phyloP scores from a whole-genome alignment of 2,888 invertebrate genomes.

The Drosophila infuscata region DNA sequence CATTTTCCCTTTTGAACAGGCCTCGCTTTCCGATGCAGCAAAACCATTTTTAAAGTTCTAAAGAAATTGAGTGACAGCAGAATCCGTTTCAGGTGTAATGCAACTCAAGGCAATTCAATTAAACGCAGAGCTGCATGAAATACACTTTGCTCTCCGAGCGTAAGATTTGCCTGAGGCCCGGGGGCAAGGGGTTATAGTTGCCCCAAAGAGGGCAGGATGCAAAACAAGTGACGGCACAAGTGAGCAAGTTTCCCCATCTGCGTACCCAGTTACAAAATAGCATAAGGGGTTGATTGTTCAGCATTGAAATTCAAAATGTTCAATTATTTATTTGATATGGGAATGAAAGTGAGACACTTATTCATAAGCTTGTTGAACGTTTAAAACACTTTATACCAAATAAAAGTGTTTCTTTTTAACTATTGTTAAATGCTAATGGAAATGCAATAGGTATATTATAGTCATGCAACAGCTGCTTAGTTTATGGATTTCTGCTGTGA shows the following conservation, averaged over 20 bases:
- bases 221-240: constrained; percentile 14
- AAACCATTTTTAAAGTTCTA: constrained; percentile 26
- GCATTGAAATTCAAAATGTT: neutral
- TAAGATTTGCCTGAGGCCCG: constrained; percentile 26
- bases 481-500: constrained; percentile 28
- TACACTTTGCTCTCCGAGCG: constrained; percentile 54
- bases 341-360: neutral
- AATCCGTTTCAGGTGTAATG: constrained; percentile 2
- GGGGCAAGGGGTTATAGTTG: neutral
- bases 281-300: neutral
- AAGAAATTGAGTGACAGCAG: constrained; percentile 11
- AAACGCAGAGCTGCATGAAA: constrained; percentile 78
- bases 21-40: constrained; percentile 24
- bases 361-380: neutral
- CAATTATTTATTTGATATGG: neutral
- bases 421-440: neutral
- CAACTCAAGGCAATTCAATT: constrained; percentile 64
- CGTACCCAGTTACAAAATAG: neutral
- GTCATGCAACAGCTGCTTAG: neutral
- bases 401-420: neutral
- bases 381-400: neutral
- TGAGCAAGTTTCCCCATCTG: constrained; percentile 1
- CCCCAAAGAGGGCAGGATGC: constrained; percentile 3
- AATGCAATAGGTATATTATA: constrained; percentile 8
- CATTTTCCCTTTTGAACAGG: constrained; percentile 20